Evolutionary conservation across 2,888 invertebrate genomes (phyloP).

Genomic region (Cartodere bifasciata): DNA sequence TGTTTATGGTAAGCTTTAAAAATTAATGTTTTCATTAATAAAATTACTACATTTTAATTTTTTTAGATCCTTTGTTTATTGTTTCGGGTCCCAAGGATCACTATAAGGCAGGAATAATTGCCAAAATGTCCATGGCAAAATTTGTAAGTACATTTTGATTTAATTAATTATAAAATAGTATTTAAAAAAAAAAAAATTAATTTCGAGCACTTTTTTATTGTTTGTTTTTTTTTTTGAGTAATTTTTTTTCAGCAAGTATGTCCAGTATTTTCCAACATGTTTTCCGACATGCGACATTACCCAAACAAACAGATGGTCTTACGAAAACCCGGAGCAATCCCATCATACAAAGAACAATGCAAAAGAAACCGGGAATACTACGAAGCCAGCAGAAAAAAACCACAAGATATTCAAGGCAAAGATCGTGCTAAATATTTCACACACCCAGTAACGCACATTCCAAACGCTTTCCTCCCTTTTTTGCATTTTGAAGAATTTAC

Average conservation of each 20-base stretch:
- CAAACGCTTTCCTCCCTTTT: constrained; percentile 17
- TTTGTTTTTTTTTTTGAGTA: no score
- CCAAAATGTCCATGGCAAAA: constrained; percentile 43
- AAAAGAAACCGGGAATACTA: constrained; percentile 28
- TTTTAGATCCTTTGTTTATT: constrained; percentile 42
- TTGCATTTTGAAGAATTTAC: constrained; percentile 19
- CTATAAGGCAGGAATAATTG: constrained; percentile 40
- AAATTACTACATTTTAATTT: neutral
- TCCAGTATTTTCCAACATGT: constrained; percentile 46
- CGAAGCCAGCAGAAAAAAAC: constrained; percentile 20
- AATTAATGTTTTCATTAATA: neutral
- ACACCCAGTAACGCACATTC: constrained; percentile 18
- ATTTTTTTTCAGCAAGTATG: constrained; percentile 41
- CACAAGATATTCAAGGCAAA: constrained; percentile 20
- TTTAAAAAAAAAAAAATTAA: neutral
- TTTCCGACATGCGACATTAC: constrained; percentile 40
- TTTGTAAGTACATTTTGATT: constrained; percentile 41
- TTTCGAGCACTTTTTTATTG: constrained; percentile 2
- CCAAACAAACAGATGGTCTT: constrained; percentile 39
- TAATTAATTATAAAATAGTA: no score
- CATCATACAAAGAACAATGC: constrained; percentile 19
- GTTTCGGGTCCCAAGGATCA: constrained; percentile 45
- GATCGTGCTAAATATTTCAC: constrained; percentile 24
- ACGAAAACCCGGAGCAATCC: constrained; percentile 20
- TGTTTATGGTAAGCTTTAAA: constrained; percentile 16